Conservation (phyloP, 1,140 invertebrate species). For the Capitella teleta region DNA sequence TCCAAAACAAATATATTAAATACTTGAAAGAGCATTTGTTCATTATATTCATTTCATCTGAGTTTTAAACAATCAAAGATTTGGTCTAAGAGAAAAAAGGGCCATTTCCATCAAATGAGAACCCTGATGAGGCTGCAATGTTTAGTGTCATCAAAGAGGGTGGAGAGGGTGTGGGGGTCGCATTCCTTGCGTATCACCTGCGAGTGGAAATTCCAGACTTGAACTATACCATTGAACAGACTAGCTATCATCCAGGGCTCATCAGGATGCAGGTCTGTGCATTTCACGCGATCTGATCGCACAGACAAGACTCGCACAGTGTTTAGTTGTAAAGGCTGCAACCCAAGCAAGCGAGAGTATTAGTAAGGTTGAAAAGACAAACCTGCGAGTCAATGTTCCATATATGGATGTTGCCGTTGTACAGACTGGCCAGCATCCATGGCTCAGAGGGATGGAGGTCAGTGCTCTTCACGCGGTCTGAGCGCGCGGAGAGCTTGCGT, state of each 20-base stretch:
- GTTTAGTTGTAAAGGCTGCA: background rate
- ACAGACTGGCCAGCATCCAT: constrained; percentile 95
- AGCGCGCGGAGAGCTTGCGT: constrained; percentile 87
- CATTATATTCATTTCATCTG: too few relatives aligned
- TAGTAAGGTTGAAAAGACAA: background rate
- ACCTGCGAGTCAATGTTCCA: constrained; percentile 95
- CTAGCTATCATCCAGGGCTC: too few relatives aligned
- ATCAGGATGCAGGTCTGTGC: too few relatives aligned
- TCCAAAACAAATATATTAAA: too few relatives aligned
- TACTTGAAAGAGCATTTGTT: too few relatives aligned
- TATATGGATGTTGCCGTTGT: constrained; percentile 97
- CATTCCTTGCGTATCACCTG: too few relatives aligned
- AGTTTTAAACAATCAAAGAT: too few relatives aligned
- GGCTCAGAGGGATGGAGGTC: constrained; percentile 95
- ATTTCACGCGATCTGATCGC: background rate
- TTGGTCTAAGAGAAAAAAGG: too few relatives aligned
- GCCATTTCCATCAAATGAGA: too few relatives aligned
- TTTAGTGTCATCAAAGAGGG: too few relatives aligned
- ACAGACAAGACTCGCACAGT: background rate
- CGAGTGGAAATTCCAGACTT: background rate
- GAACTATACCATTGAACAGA: background rate
- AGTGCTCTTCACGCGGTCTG: constrained; percentile 94
- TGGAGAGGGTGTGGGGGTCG: too few relatives aligned
- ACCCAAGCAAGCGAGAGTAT: background rate
- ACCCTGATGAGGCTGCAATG: too few relatives aligned